A percentile compares a stretch with the other conserved stretches of the same genome.
These are phyloP conservation scores for Drosophila pegasa DNA, from an alignment of 2,888 invertebrate species.

Conservation along the genomic window DNA sequence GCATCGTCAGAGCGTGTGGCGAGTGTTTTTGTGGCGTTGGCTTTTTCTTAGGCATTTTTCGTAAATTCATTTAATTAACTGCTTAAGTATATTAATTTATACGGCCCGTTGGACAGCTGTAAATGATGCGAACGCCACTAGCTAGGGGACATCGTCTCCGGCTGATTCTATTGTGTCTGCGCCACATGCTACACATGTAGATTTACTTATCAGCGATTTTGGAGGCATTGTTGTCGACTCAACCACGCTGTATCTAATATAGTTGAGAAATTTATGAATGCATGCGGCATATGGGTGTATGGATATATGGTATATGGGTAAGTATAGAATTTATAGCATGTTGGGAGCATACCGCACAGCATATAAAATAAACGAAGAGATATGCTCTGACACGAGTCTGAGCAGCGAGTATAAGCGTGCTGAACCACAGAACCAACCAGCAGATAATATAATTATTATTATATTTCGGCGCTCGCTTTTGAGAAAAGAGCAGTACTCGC, in stretches of 20 bases:
- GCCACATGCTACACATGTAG: constrained; percentile 24
- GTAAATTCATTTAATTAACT: constrained; percentile 68
- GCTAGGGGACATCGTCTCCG: constrained; percentile 8
- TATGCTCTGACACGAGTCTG: constrained; percentile 37
- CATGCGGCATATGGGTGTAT: constrained; percentile 10
- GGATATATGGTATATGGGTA: constrained; percentile 16
- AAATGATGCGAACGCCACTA: constrained; percentile 30
- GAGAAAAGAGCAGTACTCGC: constrained; percentile 3
- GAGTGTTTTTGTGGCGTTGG: constrained; percentile 8
- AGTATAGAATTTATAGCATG: constrained; percentile 59
- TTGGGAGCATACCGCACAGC: constrained; percentile 49
- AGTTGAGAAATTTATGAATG: constrained; percentile 49
- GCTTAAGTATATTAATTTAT: constrained; percentile 69
- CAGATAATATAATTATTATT: constrained; percentile 59
- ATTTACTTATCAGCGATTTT: constrained; percentile 44
- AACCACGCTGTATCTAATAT: constrained; percentile 33
- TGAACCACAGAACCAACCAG: constrained; percentile 43
- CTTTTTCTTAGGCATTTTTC: constrained; percentile 31
- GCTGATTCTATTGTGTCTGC: constrained; percentile 35
- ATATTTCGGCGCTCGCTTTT: constrained; percentile 39
- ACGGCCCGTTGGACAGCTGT: constrained; percentile 35
- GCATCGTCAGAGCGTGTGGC: background rate
- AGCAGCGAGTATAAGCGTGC: constrained; percentile 26
- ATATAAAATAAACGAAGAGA: constrained; percentile 55
- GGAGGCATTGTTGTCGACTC: constrained; percentile 41